These are phyloP conservation scores for Chiridota heheva DNA, from an alignment of 35 echinoderm and acorn worm genomes.

Conservation along the genomic window DNA sequence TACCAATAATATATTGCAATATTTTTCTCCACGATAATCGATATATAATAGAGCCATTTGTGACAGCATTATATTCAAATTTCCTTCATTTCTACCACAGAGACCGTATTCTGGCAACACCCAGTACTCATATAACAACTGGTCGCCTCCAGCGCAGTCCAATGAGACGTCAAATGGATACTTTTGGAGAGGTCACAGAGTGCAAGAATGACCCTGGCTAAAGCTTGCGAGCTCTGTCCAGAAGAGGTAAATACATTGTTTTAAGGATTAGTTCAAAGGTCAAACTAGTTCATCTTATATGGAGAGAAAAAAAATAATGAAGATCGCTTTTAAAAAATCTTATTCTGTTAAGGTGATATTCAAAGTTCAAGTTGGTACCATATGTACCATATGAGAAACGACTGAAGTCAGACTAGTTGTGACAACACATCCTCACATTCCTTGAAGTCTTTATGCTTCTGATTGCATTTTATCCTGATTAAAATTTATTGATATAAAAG, in stretches of 20 bases:
- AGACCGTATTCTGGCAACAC: constrained; percentile 93
- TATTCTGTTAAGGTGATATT: too few relatives aligned
- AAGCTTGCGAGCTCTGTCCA: constrained; percentile 97
- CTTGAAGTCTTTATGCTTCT: too few relatives aligned
- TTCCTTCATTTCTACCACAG: too few relatives aligned
- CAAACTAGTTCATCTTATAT: too few relatives aligned
- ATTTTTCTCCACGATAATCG: too few relatives aligned
- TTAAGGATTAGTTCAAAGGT: neutral
- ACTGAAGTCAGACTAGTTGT: too few relatives aligned
- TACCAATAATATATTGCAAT: too few relatives aligned
- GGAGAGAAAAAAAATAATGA: neutral
- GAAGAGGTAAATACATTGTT: constrained; percentile 70
- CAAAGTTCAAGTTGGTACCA: neutral
- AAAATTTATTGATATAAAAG: too few relatives aligned
- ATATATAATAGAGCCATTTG: too few relatives aligned
- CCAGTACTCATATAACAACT: constrained; percentile 99
- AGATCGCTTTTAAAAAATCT: neutral
- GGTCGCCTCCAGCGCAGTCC: constrained; percentile 97
- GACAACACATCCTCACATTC: too few relatives aligned
- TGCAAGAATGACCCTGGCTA: constrained; percentile 89
- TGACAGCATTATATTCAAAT: neutral
- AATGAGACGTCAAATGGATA: constrained; percentile 99
- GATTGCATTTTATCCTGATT: too few relatives aligned
- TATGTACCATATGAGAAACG: too few relatives aligned
- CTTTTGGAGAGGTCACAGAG: constrained; percentile 96